Evolutionary conservation across 2,113 vertebrate genomes (phyloP).

Genomic region (Corythoichthys haematopterus): DNA sequence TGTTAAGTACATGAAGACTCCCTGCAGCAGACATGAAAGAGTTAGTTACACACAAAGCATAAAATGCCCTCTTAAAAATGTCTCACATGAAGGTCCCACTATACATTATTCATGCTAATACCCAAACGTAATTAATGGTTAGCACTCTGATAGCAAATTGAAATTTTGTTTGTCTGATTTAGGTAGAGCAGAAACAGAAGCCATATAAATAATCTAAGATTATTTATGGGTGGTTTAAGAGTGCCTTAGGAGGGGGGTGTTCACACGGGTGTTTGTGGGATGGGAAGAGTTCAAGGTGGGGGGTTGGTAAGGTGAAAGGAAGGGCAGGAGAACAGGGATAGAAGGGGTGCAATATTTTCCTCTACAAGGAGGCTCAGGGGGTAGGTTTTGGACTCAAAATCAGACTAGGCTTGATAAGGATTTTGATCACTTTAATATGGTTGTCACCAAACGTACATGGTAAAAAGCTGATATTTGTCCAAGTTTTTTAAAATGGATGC

Average conservation of each 20-base stretch:
- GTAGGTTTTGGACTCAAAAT: conserved; percentile 52
- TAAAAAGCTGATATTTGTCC: conserved; percentile 21
- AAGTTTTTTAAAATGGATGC: conserved; percentile 5
- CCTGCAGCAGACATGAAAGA: conserved; percentile 73
- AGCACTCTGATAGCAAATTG: conserved; percentile 8
- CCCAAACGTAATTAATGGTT: conserved; percentile 15
- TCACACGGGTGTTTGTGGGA: conserved; percentile 5
- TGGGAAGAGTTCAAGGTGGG: conserved; percentile 28
- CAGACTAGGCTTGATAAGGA: conserved; percentile 66
- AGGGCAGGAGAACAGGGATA: conserved; percentile 29
- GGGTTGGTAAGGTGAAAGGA: conserved; percentile 23
- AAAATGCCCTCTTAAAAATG: conserved; percentile 9
- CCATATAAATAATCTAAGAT: conserved; percentile 66
- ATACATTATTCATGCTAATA: conserved; percentile 23
- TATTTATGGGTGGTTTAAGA: conserved; percentile 54
- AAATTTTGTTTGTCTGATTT: conserved; percentile 11
- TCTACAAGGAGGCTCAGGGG: conserved; percentile 40
- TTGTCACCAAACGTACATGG: background rate
- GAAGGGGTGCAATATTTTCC: conserved; percentile 49
- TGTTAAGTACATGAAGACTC: conserved; percentile 95
- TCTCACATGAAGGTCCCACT: conserved; percentile 6
- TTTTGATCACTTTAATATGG: conserved; percentile 2
- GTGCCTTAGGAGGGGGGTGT: conserved; percentile 22
- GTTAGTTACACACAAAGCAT: conserved; percentile 36
- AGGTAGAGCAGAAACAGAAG: conserved; percentile 33